Conservation (phyloP, 2,888 invertebrate genomes). For the Taenaris catops region DNA sequence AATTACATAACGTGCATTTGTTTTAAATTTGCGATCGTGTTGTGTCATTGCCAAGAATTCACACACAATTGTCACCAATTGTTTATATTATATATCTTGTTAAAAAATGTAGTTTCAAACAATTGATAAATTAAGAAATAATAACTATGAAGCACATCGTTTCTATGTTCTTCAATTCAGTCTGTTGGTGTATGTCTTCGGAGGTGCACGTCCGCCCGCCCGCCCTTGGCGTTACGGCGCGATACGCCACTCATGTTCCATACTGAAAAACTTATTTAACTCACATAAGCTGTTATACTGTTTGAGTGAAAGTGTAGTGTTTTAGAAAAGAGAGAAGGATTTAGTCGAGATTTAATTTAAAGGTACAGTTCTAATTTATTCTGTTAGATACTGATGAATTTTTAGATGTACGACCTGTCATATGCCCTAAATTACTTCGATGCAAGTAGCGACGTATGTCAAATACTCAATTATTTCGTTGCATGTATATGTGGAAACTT, state of each 20-base stretch:
- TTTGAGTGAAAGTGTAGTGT: constrained; percentile 11
- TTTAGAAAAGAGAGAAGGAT: constrained; percentile 9
- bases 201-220: constrained; percentile 48
- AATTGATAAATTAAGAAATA: constrained; percentile 11
- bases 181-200: constrained; percentile 36
- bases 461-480: no score
- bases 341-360: constrained; percentile 6
- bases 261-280: constrained; percentile 1
- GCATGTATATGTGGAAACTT: no score
- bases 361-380: constrained; percentile 12
- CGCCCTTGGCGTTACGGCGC: constrained; percentile 35
- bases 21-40: constrained; percentile 1
- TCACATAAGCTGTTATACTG: background rate
- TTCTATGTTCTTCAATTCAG: constrained; percentile 19
- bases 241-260: background rate
- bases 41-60: constrained; percentile 25
- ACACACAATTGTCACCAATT: constrained; percentile 18
- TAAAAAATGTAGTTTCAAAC: constrained; percentile 24
- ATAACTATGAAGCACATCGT: constrained; percentile 6
- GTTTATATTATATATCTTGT: constrained; percentile 13
- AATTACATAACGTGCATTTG: constrained; percentile 1
- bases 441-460: no score
- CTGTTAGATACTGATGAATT: no score
- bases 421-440: no score
- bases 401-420: no score